Evolutionary conservation across 2,888 invertebrate genomes (phyloP), one percentile per base, ranked within the genome.

Genomic region (Caenorhabditis sulstoni): DNA sequence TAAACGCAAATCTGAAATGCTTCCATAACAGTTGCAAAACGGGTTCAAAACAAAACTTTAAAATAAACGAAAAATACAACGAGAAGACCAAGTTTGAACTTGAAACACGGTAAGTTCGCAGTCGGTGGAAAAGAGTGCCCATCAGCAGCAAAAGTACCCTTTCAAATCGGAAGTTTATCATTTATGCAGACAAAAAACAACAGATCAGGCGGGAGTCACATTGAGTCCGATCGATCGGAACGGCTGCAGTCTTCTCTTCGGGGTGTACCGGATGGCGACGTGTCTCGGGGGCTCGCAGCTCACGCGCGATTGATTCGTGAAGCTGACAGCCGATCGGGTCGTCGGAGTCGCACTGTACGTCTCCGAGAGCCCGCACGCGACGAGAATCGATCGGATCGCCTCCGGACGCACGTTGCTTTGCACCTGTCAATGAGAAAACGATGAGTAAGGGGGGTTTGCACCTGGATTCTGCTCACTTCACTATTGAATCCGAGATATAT

Each of bases 201-300:
- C 4, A 11, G 41, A 41, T 41, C 41, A 41, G 11, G 3, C 3
- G 11, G 41, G 18, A 16, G 52, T n/a, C 14, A 18, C 16, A 18
- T 55, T 41, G n/a, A 58, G 20, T 20, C 68, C 68, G 20, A 68
- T 68, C 9, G 68, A 68, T 20, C 68, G 41, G 41, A 61, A 68
- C 4, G 68, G 68, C 37, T 52, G 68, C 35, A 59, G 29, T 16
- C 44, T 23, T 14, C 53, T 52, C 7, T 12, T 35, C 0, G 59
- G 52, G 0, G 50, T 61, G 35, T 52, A 68, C 9, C 68, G 41
- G 2, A 61, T 45, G 0, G 59, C 59, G 9, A 61, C 23, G 7
- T 37, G 58, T 29, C 41, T 18, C 11, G 22, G 16, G 1, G 59
- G 68, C 22, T 29, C 52, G n/a, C 52, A 39, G 41, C 59, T 53